Conservation (phyloP, 2,888 invertebrate genomes). For the Galeruca laticollis region DNA sequence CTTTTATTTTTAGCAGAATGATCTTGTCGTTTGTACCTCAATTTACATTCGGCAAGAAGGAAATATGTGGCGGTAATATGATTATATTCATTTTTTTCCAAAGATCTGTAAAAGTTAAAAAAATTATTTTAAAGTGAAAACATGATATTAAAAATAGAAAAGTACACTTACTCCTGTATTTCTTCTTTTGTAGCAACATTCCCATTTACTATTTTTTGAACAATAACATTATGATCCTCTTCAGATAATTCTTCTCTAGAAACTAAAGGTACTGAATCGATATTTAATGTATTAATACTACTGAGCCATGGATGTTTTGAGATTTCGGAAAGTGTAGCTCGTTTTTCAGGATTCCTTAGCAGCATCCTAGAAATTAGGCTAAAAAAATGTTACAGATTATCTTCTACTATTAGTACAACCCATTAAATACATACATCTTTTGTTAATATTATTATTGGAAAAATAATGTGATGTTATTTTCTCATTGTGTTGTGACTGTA, state of each 20-base stretch:
- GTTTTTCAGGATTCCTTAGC: conserved; percentile 90
- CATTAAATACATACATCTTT: no score
- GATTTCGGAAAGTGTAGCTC: conserved; percentile 90
- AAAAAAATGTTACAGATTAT: conserved; percentile 3
- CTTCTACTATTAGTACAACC: no score
- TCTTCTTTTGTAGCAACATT: conserved; percentile 94
- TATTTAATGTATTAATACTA: conserved; percentile 68
- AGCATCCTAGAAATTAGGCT: conserved; percentile 94
- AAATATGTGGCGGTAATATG: conserved; percentile 99
- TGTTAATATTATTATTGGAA: no score
- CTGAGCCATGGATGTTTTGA: conserved; percentile 87
- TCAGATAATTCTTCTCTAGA: conserved; percentile 91
- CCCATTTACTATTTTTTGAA: conserved; percentile 97
- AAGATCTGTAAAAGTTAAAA: conserved; percentile 72
- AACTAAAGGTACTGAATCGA: conserved; percentile 83
- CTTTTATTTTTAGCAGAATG: conserved; percentile 66
- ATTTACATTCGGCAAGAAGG: conserved; percentile 92
- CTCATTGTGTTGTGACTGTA: no score
- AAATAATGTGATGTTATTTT: no score
- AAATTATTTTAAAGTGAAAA: neutral
- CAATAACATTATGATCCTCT: conserved; percentile 90
- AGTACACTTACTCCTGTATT: conserved; percentile 81
- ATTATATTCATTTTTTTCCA: conserved; percentile 97
- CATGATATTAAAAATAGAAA: neutral
- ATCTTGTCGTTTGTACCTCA: conserved; percentile 83